Evolutionary conservation across 2,888 invertebrate genomes (phyloP).

Genomic region (Tortricodes alternella): DNA sequence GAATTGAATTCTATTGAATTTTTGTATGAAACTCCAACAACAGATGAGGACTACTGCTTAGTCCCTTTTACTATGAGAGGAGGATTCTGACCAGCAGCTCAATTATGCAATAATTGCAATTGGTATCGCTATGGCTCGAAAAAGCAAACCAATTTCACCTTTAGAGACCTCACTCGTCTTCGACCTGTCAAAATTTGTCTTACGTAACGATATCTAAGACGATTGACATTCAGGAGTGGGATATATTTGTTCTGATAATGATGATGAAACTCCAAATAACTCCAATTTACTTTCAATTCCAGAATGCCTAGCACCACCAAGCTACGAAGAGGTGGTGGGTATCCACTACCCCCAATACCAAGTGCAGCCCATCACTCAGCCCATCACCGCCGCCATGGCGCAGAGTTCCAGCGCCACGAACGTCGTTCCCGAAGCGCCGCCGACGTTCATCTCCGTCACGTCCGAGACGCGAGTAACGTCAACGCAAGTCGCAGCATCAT

Average conservation of each 20-base stretch:
- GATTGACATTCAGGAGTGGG: no score
- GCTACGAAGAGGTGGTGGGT: constrained; percentile 76
- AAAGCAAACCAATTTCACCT: no score
- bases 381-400: constrained; percentile 63
- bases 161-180: no score
- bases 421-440: constrained; percentile 31
- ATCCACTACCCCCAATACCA: constrained; percentile 67
- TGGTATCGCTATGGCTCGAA: no score
- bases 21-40: no score
- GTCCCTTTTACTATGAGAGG: no score
- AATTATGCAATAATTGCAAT: no score
- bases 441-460: constrained; percentile 48
- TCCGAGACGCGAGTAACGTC: constrained; percentile 46
- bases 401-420: constrained; percentile 41
- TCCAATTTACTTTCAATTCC: constrained; percentile 43
- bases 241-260: background rate
- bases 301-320: constrained; percentile 76
- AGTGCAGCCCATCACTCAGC: constrained; percentile 64
- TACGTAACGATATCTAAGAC: no score
- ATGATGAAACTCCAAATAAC: background rate
- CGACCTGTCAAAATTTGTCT: no score
- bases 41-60: no score
- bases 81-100: no score
- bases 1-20: no score
- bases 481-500: constrained; percentile 41